Evolutionary conservation across 2,113 vertebrate genomes (phyloP).

Genomic region (Phycodurus eques): DNA sequence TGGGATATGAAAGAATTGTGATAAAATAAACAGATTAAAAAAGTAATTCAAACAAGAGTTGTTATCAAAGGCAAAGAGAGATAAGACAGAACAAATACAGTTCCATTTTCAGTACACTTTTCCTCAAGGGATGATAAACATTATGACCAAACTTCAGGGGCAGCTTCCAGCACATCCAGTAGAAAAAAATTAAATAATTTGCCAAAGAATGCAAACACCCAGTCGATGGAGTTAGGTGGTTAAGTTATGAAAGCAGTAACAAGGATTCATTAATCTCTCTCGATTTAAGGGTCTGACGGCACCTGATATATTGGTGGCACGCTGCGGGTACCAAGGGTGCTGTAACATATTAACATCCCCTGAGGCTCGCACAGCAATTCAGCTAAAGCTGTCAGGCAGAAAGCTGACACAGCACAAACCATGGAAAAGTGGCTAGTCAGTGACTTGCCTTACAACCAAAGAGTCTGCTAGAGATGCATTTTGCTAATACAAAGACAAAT

Average conservation of each 20-base stretch:
- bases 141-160: slow-evolving; percentile 8
- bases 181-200: slow-evolving; percentile 4
- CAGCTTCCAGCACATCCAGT: background rate
- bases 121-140: slow-evolving; percentile 11
- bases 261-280: slow-evolving; percentile 23
- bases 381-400: slow-evolving; percentile 27
- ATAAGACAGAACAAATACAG: slow-evolving; percentile 9
- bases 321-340: slow-evolving; percentile 17
- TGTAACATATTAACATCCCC: slow-evolving; percentile 35
- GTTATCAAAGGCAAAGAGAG: slow-evolving; percentile 13
- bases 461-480: background rate
- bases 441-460: slow-evolving; percentile 20
- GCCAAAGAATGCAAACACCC: background rate
- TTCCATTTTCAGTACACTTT: slow-evolving; percentile 2
- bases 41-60: background rate
- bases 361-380: slow-evolving; percentile 16
- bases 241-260: slow-evolving; percentile 13
- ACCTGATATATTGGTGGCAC: slow-evolving; percentile 8
- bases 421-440: background rate
- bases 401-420: slow-evolving; percentile 38
- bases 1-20: background rate
- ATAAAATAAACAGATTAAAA: slow-evolving; percentile 13
- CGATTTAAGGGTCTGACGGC: slow-evolving; percentile 20
- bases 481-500: background rate
- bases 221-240: background rate